Evolutionary conservation across 2,113 vertebrate species (phyloP).

Genomic region (Petaurus breviceps): DNA sequence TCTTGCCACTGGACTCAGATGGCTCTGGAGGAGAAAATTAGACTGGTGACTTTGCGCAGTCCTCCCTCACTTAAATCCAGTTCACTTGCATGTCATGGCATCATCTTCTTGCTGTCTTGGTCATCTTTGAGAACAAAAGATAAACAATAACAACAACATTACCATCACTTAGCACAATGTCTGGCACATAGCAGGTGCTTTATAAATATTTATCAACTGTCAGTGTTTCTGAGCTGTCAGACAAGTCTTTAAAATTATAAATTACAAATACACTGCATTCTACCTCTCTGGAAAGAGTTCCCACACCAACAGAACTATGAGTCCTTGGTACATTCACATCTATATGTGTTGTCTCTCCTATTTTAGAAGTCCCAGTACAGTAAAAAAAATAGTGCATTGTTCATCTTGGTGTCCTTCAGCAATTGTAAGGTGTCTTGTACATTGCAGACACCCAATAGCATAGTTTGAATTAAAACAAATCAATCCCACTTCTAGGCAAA

Average conservation of each 20-base stretch:
- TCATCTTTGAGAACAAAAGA: no score
- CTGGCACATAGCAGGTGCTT: not conserved
- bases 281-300: not conserved
- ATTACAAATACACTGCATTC: not conserved
- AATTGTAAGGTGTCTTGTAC: not conserved
- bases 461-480: not conserved
- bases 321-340: not conserved
- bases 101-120: no score
- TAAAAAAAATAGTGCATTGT: not conserved
- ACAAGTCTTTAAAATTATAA: not conserved
- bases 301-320: not conserved
- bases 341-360: not conserved
- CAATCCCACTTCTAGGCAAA: not conserved
- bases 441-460: not conserved
- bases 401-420: not conserved
- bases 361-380: not conserved
- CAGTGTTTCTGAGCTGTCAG: not conserved
- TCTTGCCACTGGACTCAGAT: no score
- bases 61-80: no score
- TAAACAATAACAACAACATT: no score
- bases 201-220: not conserved
- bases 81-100: no score
- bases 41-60: no score
- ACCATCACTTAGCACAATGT: not conserved
- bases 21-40: no score